These are phyloP conservation scores for Himantopus leucocephalus DNA, from an alignment of 2,113 vertebrate species.

Conservation along the genomic window DNA sequence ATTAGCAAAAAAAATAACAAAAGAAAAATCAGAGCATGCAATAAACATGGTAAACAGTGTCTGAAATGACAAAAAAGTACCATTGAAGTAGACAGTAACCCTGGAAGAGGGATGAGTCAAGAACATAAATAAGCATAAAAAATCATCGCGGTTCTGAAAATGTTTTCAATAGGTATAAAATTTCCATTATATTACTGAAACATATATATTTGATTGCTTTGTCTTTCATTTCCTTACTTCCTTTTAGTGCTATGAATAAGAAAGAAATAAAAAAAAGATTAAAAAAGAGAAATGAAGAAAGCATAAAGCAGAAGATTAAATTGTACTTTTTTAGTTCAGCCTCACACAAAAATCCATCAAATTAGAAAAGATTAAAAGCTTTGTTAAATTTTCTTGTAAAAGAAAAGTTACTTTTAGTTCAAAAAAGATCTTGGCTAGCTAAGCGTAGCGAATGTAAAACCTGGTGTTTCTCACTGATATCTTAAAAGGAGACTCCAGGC, in stretches of 20 bases:
- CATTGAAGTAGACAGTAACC: rapidly evolving
- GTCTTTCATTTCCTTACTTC: not conserved
- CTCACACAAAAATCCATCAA: not conserved
- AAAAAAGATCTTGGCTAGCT: not conserved
- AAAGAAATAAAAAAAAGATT: not conserved
- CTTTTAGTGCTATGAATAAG: not conserved
- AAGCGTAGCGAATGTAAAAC: not conserved
- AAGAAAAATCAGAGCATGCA: not conserved
- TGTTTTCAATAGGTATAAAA: not conserved
- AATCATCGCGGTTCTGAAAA: not conserved
- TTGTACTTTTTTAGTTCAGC: not conserved
- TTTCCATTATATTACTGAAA: not conserved
- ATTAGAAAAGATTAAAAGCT: not conserved
- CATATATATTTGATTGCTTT: not conserved
- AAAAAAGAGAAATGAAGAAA: not conserved
- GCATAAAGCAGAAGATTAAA: not conserved
- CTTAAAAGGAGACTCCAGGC: not conserved
- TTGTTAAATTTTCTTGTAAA: not conserved
- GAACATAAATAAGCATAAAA: not conserved
- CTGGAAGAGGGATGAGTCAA: not conserved
- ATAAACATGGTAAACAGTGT: not conserved
- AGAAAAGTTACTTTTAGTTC: not conserved
- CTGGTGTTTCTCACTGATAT: not conserved
- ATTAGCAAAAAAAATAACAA: not conserved
- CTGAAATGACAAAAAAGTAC: not conserved